Evolutionary conservation across 2,113 vertebrate genomes (phyloP).

Genomic region (Casuarius casuarius): DNA sequence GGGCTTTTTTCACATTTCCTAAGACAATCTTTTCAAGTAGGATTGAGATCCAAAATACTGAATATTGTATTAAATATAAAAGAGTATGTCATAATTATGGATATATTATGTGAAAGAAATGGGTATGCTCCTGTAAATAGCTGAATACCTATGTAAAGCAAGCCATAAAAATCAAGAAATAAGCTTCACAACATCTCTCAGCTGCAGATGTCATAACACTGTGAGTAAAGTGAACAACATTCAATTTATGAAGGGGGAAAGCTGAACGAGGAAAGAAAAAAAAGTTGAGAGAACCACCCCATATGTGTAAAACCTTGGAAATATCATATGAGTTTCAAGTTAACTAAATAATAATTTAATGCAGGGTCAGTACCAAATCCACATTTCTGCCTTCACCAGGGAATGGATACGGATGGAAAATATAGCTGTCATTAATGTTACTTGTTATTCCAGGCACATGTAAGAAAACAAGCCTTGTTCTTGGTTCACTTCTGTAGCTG

Average conservation of each 20-base stretch:
- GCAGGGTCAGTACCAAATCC: neutral
- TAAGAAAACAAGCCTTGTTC: neutral
- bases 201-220: neutral
- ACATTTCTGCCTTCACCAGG: neutral
- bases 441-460: neutral
- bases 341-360: neutral
- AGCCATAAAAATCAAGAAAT: neutral
- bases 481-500: neutral
- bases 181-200: neutral
- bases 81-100: accelerated
- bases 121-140: accelerated
- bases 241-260: neutral
- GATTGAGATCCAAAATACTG: neutral
- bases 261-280: neutral
- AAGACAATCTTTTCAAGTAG: neutral
- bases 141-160: neutral
- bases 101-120: neutral
- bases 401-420: neutral
- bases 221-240: neutral
- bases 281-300: neutral
- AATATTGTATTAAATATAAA: neutral
- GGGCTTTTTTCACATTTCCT: neutral
- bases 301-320: neutral
- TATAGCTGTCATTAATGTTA: neutral
- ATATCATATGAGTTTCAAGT: neutral